Conservation (phyloP, 2,888 invertebrate genomes). For the Cheilosia vernalis region DNA sequence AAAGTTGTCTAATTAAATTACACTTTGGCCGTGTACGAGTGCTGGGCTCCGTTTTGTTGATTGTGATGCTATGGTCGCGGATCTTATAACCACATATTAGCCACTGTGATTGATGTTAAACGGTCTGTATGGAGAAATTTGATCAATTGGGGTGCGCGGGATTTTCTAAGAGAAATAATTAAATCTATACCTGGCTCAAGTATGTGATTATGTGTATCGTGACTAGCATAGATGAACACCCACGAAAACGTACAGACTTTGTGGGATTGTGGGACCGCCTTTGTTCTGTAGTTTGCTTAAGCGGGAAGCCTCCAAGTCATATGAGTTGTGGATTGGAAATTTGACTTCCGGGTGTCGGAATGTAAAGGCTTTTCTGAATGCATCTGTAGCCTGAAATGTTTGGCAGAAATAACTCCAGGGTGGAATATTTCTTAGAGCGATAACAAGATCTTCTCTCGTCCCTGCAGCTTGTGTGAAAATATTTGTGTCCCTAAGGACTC, state of each 20-base stretch:
- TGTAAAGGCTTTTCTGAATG: no score
- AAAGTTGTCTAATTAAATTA: conserved; percentile 73
- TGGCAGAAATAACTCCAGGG: no score
- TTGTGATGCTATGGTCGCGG: conserved; percentile 45
- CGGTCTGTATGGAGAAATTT: conserved; percentile 63
- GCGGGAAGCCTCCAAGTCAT: conserved; percentile 29
- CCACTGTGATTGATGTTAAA: conserved; percentile 52
- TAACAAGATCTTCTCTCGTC: no score
- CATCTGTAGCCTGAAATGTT: no score
- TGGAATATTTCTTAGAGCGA: no score
- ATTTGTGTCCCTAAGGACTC: no score
- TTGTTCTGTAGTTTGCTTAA: conserved; percentile 44
- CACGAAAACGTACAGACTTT: conserved; percentile 35
- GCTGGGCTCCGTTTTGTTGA: conserved; percentile 6
- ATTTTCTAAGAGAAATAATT: conserved; percentile 47
- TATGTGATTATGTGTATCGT: conserved; percentile 58
- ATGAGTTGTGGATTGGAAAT: not conserved
- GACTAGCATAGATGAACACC: conserved; percentile 64
- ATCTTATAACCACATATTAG: conserved; percentile 52
- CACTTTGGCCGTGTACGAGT: conserved; percentile 45
- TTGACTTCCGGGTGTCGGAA: no score
- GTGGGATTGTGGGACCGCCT: conserved; percentile 44
- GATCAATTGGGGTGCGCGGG: conserved; percentile 57
- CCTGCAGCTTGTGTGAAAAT: no score
- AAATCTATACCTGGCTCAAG: conserved; percentile 54